phyloP scores from a whole-genome alignment of 2,797 vertebrate species.

The Alosa sapidissima region DNA sequence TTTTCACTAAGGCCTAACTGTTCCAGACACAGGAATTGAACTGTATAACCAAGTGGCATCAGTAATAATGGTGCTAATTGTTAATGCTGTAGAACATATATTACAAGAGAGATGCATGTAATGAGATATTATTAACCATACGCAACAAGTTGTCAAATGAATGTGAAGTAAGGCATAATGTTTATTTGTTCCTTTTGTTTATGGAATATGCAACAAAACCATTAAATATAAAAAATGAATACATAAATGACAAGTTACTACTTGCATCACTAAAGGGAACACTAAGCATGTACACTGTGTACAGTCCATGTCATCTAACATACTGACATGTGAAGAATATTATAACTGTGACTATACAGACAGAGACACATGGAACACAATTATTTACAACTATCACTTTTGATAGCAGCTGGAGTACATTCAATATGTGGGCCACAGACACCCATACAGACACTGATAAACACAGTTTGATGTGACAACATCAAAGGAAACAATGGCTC shows the following conservation, averaged over 20 bases:
- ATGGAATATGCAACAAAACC: constrained; percentile 18
- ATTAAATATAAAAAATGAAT: constrained; percentile 22
- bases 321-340: constrained; percentile 45
- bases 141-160: not conserved
- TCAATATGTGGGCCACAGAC: constrained; percentile 38
- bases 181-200: constrained; percentile 16
- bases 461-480: constrained; percentile 8
- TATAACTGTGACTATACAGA: constrained; percentile 44
- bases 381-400: constrained; percentile 49
- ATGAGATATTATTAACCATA: not conserved
- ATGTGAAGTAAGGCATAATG: not conserved
- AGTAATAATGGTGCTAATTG: not conserved
- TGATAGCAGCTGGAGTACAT: constrained; percentile 58
- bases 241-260: constrained; percentile 7
- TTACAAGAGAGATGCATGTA: not conserved
- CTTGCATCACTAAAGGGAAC: not conserved
- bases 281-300: constrained; percentile 14
- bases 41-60: not conserved
- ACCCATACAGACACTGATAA: constrained; percentile 28
- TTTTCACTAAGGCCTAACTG: not conserved
- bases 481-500: constrained; percentile 1
- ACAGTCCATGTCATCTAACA: constrained; percentile 8
- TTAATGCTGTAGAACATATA: not conserved
- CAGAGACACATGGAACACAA: constrained; percentile 47
- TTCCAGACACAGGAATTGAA: not conserved